A percentile compares a stretch with the other conserved stretches of the same genome.
These are phyloP conservation scores for Caloenas nicobarica DNA, from an alignment of 2,113 vertebrate species.

Conservation along the genomic window DNA sequence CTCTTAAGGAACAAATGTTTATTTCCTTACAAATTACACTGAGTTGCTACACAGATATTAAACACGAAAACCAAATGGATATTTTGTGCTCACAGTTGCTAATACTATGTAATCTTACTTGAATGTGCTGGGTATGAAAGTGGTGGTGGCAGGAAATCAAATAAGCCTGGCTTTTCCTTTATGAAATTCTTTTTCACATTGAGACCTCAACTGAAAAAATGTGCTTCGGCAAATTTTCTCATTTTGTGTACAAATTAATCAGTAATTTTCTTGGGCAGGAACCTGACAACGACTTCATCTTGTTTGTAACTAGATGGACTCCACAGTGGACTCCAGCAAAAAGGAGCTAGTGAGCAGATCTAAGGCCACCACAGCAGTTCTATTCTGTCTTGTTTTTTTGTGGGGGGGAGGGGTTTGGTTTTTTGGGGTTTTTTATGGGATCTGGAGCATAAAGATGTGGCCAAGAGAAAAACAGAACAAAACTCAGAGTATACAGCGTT, in stretches of 20 bases:
- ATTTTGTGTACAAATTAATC: neutral
- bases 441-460: neutral
- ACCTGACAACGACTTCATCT: neutral
- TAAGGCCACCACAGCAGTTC: neutral
- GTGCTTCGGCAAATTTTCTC: neutral
- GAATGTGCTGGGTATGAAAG: neutral
- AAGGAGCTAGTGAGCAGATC: neutral
- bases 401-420: no score
- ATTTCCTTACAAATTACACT: neutral
- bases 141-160: neutral
- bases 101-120: neutral
- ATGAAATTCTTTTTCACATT: neutral
- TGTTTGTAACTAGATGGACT: neutral
- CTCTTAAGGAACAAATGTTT: neutral
- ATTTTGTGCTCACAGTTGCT: neutral
- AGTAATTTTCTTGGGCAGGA: neutral
- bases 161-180: neutral
- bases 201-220: neutral
- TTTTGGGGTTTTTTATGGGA: no score
- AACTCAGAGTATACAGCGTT: neutral
- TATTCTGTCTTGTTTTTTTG: neutral
- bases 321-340: neutral
- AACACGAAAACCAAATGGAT: neutral
- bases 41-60: neutral
- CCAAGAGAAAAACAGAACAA: neutral